Conservation (phyloP, 2,888 invertebrate species). For the Julus scandinavius region DNA sequence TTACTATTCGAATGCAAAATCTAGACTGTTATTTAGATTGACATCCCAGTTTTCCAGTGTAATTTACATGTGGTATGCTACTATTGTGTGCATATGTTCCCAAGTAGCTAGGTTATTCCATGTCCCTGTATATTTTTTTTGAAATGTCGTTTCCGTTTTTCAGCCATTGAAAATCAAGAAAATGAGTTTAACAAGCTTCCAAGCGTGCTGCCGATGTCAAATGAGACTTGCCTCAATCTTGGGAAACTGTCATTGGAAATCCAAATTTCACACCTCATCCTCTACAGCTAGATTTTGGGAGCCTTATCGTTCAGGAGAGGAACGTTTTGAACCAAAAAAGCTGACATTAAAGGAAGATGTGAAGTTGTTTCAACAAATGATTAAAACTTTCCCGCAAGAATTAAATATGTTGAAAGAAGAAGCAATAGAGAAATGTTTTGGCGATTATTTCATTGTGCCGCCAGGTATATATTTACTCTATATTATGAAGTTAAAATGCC, state of each 20-base stretch:
- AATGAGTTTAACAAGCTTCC: neutral
- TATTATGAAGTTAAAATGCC: neutral
- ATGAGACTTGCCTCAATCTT: neutral
- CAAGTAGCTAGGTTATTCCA: no score
- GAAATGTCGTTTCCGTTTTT: neutral
- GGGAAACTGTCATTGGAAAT: neutral
- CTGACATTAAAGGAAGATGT: neutral
- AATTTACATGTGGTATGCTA: no score
- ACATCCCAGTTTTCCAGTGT: no score
- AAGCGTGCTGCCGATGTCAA: neutral
- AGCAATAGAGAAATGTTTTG: conserved; percentile 3
- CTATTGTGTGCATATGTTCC: no score
- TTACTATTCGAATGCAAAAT: no score
- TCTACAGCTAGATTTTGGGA: neutral
- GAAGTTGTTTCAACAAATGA: neutral
- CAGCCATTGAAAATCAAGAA: neutral
- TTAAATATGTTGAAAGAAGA: conserved; percentile 19
- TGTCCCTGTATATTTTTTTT: no score
- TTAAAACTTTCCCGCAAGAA: neutral
- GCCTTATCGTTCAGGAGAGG: neutral
- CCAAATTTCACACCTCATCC: neutral
- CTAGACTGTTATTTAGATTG: no score
- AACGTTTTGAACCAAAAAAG: conserved; percentile 10
- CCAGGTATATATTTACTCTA: conserved; percentile 19
- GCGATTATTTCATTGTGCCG: neutral